Evolutionary conservation across 2,113 vertebrate genomes (phyloP), one percentile per base, ranked within the genome.

Genomic region (Cyanoderma ruficeps): DNA sequence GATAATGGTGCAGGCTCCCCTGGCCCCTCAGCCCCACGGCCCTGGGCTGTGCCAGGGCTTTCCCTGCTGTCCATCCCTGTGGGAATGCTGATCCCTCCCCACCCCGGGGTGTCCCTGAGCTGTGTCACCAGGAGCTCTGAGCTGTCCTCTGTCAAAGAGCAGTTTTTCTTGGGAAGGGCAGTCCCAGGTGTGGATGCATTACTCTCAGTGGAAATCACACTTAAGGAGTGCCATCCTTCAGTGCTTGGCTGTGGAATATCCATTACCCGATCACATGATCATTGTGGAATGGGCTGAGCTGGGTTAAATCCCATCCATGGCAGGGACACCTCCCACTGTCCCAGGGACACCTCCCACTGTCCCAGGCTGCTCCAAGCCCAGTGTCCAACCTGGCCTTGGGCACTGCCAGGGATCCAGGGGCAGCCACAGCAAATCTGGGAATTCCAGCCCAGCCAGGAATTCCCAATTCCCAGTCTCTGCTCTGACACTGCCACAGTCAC

Each of bases 121-220:
- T 31, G 13, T 1, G 5, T 1, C 44, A 44, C 9, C 5, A 1
- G 44, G 21, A 59, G 35, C 27, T 55, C 25, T 47, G 11, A 4
- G 2, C 55, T 11, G n/a, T 15, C 11, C 25, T 17, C 69, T 18
- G 5, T 31, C 85, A 10, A 12, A 35, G 15, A 27, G 23, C 7
- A 28, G 2, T 19, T 72, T 41, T 15, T 39, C 22, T 10, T 21
- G 41, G 41, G 47, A 27, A 7, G 25, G 8, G 46, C 11, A 42
- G 44, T 65, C 57, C 46, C 59, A 33, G 0, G 0, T 15, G 9
- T 21, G 35, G 55, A 69, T 61, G 12, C 4, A 35, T 44, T 19
- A 1, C 28, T 56, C 67, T 16, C 70, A 78, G 35, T 4, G 33
- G 61, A 49, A 75, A 33, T 50, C 2, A 0, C 10, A 20, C 83